Evolutionary conservation across 2,113 vertebrate genomes (phyloP).

Genomic region (Paradisaea rubra): DNA sequence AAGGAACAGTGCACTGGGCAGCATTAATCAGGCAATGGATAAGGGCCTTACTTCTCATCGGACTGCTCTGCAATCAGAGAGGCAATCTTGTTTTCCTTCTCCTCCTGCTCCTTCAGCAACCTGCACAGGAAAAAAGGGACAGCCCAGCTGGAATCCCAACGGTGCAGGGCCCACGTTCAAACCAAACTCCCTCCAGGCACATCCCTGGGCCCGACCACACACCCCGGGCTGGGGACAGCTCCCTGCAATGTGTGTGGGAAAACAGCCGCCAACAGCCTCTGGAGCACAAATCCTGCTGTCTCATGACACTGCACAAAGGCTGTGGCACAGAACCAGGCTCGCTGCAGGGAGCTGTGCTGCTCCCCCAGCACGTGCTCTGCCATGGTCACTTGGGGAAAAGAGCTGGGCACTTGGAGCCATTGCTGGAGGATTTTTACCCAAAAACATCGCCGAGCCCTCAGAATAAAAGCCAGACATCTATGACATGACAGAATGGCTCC

Average conservation of each 20-base stretch:
- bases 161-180: not conserved
- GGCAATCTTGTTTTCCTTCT: conserved; percentile 66
- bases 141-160: not conserved
- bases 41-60: conserved; percentile 67
- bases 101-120: conserved; percentile 69
- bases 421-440: not conserved
- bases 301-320: not conserved
- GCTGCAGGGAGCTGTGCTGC: not conserved
- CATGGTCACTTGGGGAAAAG: accelerated
- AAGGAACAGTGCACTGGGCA: not conserved
- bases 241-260: accelerated
- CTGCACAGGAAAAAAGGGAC: not conserved
- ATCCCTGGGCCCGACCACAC: not conserved
- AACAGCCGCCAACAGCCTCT: accelerated
- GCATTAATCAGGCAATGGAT: accelerated
- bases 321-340: not conserved
- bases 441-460: accelerated
- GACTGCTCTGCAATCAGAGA: conserved; percentile 71
- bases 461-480: not conserved
- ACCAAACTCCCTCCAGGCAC: not conserved
- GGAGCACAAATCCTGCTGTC: not conserved
- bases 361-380: not conserved
- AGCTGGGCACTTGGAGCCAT: not conserved
- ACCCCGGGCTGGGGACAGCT: not conserved
- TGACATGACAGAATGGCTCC: accelerated